A percentile compares a stretch with the other conserved stretches of the same genome.
Conservation (phyloP, 2,888 invertebrate genomes). For the Tiliacea citrago region DNA sequence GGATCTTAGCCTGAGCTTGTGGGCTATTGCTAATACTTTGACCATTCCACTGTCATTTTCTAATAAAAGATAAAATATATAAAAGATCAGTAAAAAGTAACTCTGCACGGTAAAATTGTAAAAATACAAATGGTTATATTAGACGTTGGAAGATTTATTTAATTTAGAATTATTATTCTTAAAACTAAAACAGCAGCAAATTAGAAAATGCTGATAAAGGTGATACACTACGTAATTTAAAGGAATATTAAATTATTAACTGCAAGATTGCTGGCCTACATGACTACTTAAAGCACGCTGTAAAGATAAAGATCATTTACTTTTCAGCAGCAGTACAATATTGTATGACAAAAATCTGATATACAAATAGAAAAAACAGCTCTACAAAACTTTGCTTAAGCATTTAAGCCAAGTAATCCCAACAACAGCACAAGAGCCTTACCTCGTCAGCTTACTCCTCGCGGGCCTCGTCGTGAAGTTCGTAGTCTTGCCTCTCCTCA, state of each 20-base stretch:
- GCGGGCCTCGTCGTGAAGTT: conserved; percentile 78
- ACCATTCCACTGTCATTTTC: neutral
- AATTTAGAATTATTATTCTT: neutral
- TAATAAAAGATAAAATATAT: too few relatives aligned
- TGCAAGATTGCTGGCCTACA: neutral
- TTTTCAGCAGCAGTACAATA: neutral
- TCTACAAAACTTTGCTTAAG: conserved; percentile 13
- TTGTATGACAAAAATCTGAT: neutral
- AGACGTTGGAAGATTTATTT: neutral
- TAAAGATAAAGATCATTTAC: neutral
- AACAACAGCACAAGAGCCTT: conserved; percentile 30
- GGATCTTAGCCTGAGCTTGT: neutral
- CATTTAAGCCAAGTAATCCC: conserved; percentile 2
- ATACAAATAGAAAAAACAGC: conserved; percentile 1
- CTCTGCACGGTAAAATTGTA: neutral
- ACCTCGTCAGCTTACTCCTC: conserved; percentile 87
- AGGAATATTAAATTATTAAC: neutral
- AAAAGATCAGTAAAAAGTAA: neutral
- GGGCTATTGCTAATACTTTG: neutral
- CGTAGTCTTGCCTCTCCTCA: conserved; percentile 81
- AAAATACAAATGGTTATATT: neutral
- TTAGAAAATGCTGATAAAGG: neutral
- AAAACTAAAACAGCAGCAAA: conserved; percentile 15
- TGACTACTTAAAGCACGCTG: neutral
- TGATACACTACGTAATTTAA: neutral